Evolutionary conservation across 1,140 invertebrate genomes (phyloP), one percentile per base, ranked within the genome.

Genomic region (Panulirus ornatus): DNA sequence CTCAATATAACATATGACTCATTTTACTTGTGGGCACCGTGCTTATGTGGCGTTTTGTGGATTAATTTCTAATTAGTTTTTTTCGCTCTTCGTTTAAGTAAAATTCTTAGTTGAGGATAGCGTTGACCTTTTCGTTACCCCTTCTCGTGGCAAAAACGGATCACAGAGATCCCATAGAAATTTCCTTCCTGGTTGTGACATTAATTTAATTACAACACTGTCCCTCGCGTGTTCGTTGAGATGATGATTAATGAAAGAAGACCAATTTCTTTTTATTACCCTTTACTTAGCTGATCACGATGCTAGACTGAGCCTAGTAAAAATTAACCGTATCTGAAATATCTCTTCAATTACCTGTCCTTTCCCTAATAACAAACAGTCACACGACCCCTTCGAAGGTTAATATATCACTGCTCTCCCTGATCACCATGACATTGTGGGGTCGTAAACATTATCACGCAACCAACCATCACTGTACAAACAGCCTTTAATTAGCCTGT

Each of bases 281-380:
- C n/a, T 22, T 40, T 79, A 38, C 70, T 84, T 84, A 70, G 51
- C 63, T 84, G 11, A 84, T 84, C 42, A 84, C 34, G 40, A 34
- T 36, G 34, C 30, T 47, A 40, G 36, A 40, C 34, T 54, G n/a
- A 40, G n/a, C 81, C 63, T 84, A 34, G n/a, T n/a, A n/a, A n/a
- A 44, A 84, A 84, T 84, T 84, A 84, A 38, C 54, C 36, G 14
- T 38, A 14, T 38, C 27, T 79, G 42, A 79, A 79, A 79, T 47
- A 79, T 79, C 22, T 19, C 42, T 14, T 5, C 51, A 27, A 79
- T 79, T 79, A 79, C 58, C 58, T 66, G 58, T 66, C 58, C 58
- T 66, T 6, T 5, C 5, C 5, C 5, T 66, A 30, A 66, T 66
- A 30, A 66, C 5, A 8, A 66, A n/a, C 6, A 66, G 58, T 66